Evolutionary conservation across 2,797 vertebrate genomes (phyloP).

Genomic region (Tokudaia tokunoshimensis): DNA sequence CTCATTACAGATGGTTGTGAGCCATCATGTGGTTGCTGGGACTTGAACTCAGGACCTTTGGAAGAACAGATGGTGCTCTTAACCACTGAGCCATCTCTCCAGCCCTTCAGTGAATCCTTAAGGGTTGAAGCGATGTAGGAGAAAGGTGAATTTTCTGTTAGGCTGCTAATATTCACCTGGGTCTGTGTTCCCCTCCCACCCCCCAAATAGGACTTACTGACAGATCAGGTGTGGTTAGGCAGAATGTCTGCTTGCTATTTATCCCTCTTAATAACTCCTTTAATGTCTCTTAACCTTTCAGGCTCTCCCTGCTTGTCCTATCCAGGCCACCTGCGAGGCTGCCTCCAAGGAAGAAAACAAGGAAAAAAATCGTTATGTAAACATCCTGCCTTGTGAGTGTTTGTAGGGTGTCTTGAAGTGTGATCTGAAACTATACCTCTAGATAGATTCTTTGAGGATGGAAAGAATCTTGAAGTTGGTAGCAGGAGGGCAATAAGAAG

Average conservation of each 20-base stretch:
- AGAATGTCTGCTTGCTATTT: slow-evolving; percentile 11
- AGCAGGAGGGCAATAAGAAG: neutral
- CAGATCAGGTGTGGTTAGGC: neutral
- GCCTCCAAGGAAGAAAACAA: slow-evolving; percentile 99
- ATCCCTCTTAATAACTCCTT: slow-evolving; percentile 59
- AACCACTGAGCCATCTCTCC: no score
- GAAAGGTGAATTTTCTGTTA: slow-evolving; percentile 12
- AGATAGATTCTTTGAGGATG: slow-evolving; percentile 24
- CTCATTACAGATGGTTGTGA: no score
- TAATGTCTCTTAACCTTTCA: slow-evolving; percentile 82
- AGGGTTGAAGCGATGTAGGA: neutral
- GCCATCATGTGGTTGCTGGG: no score
- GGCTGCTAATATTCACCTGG: neutral
- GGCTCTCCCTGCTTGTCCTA: slow-evolving; percentile 97
- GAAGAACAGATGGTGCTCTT: no score
- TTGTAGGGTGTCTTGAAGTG: slow-evolving; percentile 41
- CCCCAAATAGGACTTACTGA: slow-evolving; percentile 5
- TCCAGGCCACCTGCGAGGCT: slow-evolving; percentile 97
- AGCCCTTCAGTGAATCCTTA: slow-evolving; percentile 25
- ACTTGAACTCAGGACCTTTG: no score
- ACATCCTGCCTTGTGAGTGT: slow-evolving; percentile 97
- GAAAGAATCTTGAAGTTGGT: slow-evolving; percentile 12
- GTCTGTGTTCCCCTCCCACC: neutral
- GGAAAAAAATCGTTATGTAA: slow-evolving; percentile 99
- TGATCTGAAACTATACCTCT: slow-evolving; percentile 37